Conservation (phyloP, 2,888 invertebrate genomes). For the Cosmia pyralina region DNA sequence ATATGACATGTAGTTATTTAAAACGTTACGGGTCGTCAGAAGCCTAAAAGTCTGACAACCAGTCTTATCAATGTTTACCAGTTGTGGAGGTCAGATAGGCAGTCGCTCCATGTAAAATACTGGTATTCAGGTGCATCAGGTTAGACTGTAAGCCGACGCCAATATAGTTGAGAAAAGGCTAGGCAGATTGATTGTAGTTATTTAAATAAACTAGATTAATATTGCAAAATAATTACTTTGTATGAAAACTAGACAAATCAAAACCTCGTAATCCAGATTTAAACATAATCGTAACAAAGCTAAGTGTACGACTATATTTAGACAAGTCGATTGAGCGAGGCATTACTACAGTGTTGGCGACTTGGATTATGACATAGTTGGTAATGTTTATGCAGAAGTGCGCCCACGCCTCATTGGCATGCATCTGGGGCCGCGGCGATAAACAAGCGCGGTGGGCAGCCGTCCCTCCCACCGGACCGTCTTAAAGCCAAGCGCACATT, state of each 20-base stretch:
- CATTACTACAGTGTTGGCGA: slow-evolving; percentile 60
- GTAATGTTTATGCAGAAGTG: slow-evolving; percentile 81
- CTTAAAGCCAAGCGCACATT: slow-evolving; percentile 34
- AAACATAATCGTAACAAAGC: slow-evolving; percentile 36
- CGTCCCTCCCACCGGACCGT: slow-evolving; percentile 80
- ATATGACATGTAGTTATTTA: neutral
- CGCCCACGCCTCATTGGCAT: slow-evolving; percentile 85
- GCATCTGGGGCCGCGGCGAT: slow-evolving; percentile 79
- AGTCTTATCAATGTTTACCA: too few relatives aligned
- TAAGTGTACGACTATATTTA: slow-evolving; percentile 52
- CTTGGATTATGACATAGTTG: slow-evolving; percentile 67
- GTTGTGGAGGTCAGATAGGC: too few relatives aligned
- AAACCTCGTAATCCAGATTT: slow-evolving; percentile 17
- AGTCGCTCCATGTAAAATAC: too few relatives aligned
- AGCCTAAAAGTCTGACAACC: too few relatives aligned
- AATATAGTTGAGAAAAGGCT: too few relatives aligned
- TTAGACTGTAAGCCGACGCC: too few relatives aligned
- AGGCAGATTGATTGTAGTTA: too few relatives aligned
- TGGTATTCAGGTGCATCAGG: too few relatives aligned
- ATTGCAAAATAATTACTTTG: slow-evolving; percentile 1
- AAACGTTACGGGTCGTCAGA: too few relatives aligned
- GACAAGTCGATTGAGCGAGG: slow-evolving; percentile 46
- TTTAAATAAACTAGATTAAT: neutral
- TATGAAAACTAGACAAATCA: neutral
- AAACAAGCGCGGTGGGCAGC: slow-evolving; percentile 77